These are phyloP conservation scores for Nemapogon koenigi DNA, from an alignment of 2,888 invertebrate genomes.

Conservation along the genomic window DNA sequence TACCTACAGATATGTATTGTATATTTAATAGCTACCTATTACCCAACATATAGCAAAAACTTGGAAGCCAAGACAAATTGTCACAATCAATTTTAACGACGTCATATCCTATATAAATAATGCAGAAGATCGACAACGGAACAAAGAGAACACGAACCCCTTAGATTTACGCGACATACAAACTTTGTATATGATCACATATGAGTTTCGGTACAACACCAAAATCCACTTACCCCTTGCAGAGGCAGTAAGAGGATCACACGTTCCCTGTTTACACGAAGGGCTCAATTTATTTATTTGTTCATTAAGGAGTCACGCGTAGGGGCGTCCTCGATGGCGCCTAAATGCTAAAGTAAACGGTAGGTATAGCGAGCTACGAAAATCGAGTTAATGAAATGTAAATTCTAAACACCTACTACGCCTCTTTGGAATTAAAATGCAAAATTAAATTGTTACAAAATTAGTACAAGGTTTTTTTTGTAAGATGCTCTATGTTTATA, in stretches of 20 bases:
- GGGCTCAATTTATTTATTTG: constrained; percentile 61
- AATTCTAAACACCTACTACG: too few species aligned
- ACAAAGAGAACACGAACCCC: constrained; percentile 8
- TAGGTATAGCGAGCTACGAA: constrained; percentile 46
- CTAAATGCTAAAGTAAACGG: constrained; percentile 35
- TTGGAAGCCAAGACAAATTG: too few species aligned
- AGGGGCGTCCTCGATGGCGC: constrained; percentile 6
- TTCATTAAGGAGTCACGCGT: constrained; percentile 36
- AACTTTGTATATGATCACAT: constrained; percentile 11
- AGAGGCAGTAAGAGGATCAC: constrained; percentile 40
- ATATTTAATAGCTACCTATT: too few species aligned
- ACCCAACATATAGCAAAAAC: too few species aligned
- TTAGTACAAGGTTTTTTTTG: too few species aligned
- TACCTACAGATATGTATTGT: too few species aligned
- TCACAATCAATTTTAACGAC: too few species aligned
- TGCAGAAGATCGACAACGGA: constrained; percentile 1
- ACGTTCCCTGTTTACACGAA: constrained; percentile 49
- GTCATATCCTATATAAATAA: too few species aligned
- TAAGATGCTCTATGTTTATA: too few species aligned
- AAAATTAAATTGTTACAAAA: too few species aligned
- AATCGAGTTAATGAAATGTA: constrained; percentile 48
- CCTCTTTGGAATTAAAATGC: too few species aligned
- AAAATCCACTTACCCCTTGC: constrained; percentile 64
- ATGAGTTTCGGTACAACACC: constrained; percentile 50
- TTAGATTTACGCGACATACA: constrained; percentile 11